Evolutionary conservation across 2,888 invertebrate species (phyloP), one percentile per base, ranked within the genome.

Genomic region (Xestoiulus laeticollis): DNA sequence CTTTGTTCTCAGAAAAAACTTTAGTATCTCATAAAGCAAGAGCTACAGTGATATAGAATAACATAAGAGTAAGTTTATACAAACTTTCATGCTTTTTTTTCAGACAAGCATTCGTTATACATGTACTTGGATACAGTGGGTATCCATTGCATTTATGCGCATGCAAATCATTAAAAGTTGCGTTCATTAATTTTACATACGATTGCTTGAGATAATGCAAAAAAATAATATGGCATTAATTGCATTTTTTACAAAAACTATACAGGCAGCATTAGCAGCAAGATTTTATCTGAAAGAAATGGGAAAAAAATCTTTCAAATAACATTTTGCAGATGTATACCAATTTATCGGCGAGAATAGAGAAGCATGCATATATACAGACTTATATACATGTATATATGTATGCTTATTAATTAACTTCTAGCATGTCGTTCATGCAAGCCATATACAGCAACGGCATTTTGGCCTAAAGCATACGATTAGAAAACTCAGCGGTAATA

Each of bases 321-420:
- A 68, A 22, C 59, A 22, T 68, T 10, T 68, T 68, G 59, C 59
- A 59, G 6, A 68, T 26, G 68, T 26, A 26, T 26, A 26, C 2
- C 14, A 48, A 19, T 14, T 48, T 14, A n/a, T 53, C 19, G 53
- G 53, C n/a, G 43, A 53, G n/a, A n/a, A 10, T n/a, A 1, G n/a
- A 53, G n/a, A 53, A n/a, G n/a, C n/a, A n/a, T n/a, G n/a, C n/a
- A n/a, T n/a, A n/a, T n/a, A n/a, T n/a, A n/a, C n/a, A n/a, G n/a
- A n/a, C n/a, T n/a, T n/a, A n/a, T n/a, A n/a, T n/a, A n/a, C n/a
- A n/a, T n/a, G n/a, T n/a, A n/a, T n/a, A n/a, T 53, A 53, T n/a
- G 53, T 8, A 78, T 12, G 78, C 30, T 78, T 78, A n/a, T n/a
- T n/a, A 78, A 78, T 78, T 78, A 78, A 30, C 30, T 78, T 78